Base-by-base conservation (phyloP, 1,140 invertebrate genomes). In the Steinernema khuongi region DNA sequence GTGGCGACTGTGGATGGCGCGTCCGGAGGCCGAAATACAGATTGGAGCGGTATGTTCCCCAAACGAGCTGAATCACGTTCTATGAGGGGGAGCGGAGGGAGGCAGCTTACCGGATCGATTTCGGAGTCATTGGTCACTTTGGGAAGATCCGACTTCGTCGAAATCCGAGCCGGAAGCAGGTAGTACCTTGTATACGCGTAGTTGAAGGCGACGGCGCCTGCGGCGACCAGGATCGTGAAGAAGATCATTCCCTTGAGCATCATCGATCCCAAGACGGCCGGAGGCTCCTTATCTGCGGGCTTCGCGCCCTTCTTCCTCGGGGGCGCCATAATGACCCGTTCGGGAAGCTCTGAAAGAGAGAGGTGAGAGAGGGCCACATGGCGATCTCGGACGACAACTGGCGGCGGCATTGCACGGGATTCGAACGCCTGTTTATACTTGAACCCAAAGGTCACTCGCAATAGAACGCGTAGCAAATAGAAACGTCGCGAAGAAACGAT, bases 41-140 rank as follows among this genome's bases (percentile, higher is more conserved):
- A 1, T 92, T 91, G 0, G 94, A 91, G 72, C 95, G 87, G 84
- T 97, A 97, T 0, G 91, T 90, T 22, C 94, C 94, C 95, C 95
- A 98, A 26, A 60, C 19, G 50, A 60, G 50, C 50, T 60, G 26
- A 11, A 60, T 17, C 14, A 60, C 2, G 50, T 60, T 22, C 14
- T 26, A 60, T 7, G 7, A 60, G 14, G 4, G 50, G 14, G 4
- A 22, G 26, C 4, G 22, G 4, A 60, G 14, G 22, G 4, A 14
- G 11, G 4, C 4, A 7, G 19, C 50, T 60, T 60, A 60, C 50
- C 4, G 50, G 50, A 22, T 60, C 50, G 11, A 60, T 26, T 11
- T 60, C 50, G 2, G 50, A 60, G 4, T 60, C 50, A 22, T 60
- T 60, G 50, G 50, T 60, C 11, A 60, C 50, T 22, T 14, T 60